Evolutionary conservation across 1,140 invertebrate genomes (phyloP).

Genomic region (Anastatus disparis): DNA sequence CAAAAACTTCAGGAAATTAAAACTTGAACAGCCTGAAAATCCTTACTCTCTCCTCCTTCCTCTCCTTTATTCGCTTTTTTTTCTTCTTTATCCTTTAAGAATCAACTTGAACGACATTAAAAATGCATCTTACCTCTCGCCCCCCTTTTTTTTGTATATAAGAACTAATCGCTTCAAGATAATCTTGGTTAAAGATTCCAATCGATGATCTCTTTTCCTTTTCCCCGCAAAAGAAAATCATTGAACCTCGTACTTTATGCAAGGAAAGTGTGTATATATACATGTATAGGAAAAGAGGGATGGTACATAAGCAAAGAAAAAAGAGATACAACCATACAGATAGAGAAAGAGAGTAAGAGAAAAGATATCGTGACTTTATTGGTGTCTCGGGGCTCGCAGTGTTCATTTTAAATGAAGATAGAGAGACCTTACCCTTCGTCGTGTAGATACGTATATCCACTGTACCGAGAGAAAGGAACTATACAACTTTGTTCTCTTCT

Average conservation of each 20-base stretch:
- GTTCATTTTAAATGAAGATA: constrained; percentile 62
- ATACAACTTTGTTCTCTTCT: too few relatives aligned
- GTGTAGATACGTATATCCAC: too few relatives aligned
- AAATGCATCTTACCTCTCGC: constrained; percentile 12
- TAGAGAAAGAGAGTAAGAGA: background rate
- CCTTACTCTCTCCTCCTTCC: too few relatives aligned
- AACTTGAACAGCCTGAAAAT: background rate
- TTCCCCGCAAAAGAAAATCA: constrained; percentile 40
- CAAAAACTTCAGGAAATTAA: constrained; percentile 29
- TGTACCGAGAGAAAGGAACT: too few relatives aligned
- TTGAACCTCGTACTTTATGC: constrained; percentile 36
- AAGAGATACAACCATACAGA: background rate
- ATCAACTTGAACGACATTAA: constrained; percentile 9
- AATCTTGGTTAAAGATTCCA: constrained; percentile 51
- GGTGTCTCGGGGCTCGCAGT: constrained; percentile 56
- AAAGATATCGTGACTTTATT: constrained; percentile 60
- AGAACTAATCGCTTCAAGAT: constrained; percentile 39
- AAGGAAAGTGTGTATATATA: too few relatives aligned
- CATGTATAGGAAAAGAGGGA: too few relatives aligned
- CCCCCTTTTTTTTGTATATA: background rate
- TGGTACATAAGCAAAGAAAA: too few relatives aligned
- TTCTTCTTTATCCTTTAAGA: background rate
- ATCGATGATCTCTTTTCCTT: constrained; percentile 49
- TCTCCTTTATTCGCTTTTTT: too few relatives aligned
- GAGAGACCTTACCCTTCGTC: constrained; percentile 42